phyloP scores from a whole-genome alignment of 30 jellyfish, hydroid and myxozoan genomes.

The Turritopsis rubra region DNA sequence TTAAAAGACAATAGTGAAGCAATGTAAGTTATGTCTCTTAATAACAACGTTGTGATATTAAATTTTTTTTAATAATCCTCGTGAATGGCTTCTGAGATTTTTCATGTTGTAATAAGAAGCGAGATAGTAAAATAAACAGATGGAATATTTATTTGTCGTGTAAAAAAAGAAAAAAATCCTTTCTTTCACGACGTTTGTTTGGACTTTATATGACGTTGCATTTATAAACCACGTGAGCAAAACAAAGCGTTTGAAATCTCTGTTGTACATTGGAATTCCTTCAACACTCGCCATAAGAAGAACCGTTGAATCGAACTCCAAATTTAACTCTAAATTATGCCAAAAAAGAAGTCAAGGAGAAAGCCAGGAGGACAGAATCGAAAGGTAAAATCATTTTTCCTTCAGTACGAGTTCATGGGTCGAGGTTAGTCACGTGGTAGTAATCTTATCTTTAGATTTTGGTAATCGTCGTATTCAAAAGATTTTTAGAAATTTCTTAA shows the following conservation, averaged over 20 bases:
- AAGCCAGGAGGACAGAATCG: slow-evolving; percentile 15
- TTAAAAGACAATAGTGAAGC: not conserved
- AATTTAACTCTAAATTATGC: not conserved
- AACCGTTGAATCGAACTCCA: no score
- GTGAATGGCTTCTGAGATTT: not conserved
- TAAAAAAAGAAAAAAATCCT: not conserved
- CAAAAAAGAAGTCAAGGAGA: slow-evolving; percentile 3
- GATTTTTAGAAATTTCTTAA: no score
- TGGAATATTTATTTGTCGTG: not conserved
- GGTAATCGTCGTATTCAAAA: no score
- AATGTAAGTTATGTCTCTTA: not conserved
- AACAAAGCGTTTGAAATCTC: no score
- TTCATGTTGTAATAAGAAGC: not conserved
- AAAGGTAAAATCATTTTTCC: not conserved
- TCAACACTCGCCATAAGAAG: no score
- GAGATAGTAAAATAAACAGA: not conserved
- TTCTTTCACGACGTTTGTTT: not conserved
- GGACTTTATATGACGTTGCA: not conserved
- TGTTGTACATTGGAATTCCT: no score
- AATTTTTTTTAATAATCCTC: not conserved
- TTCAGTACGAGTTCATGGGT: not conserved
- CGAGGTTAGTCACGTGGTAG: not conserved
- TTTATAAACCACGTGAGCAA: not conserved
- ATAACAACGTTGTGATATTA: not conserved
- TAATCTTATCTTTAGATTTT: no score